Evolutionary conservation across 2,888 invertebrate species (phyloP).

Genomic region (Phalera bucephala): DNA sequence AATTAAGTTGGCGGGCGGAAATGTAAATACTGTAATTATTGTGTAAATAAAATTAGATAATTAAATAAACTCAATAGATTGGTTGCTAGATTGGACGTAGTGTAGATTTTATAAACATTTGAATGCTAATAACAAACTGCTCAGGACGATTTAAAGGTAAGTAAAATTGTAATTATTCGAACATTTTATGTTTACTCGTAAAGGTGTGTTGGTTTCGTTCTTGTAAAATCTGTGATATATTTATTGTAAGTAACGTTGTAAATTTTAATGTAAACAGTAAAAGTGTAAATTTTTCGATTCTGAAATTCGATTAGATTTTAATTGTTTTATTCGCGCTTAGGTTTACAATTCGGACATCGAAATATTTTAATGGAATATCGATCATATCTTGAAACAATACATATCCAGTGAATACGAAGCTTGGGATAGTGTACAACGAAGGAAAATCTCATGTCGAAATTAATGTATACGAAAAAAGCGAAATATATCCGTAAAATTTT

Average conservation of each 20-base stretch:
- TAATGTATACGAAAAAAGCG: conserved; percentile 71
- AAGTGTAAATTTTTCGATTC: conserved; percentile 51
- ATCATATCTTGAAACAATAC: conserved; percentile 76
- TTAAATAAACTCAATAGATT: conserved; percentile 47
- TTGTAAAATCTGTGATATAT: conserved; percentile 83
- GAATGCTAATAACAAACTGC: conserved; percentile 33
- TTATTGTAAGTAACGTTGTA: conserved; percentile 78
- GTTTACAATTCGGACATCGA: conserved; percentile 39
- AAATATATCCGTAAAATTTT: conserved; percentile 47
- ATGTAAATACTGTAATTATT: conserved; percentile 53
- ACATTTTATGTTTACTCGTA: conserved; percentile 27
- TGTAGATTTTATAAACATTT: conserved; percentile 63
- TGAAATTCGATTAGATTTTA: conserved; percentile 41
- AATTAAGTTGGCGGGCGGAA: conserved; percentile 7
- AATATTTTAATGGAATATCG: conserved; percentile 45
- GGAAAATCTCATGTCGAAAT: conserved; percentile 50
- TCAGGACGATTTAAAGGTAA: conserved; percentile 34
- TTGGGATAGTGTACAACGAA: conserved; percentile 58
- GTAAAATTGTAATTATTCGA: conserved; percentile 34
- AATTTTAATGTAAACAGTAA: conserved; percentile 54
- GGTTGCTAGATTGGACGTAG: conserved; percentile 59
- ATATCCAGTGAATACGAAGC: conserved; percentile 65
- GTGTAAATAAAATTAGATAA: conserved; percentile 58
- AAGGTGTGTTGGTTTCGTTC: conserved; percentile 56
- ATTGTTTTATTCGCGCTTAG: conserved; percentile 27